Evolutionary conservation across 2,888 invertebrate species (phyloP), one percentile per base, ranked within the genome.

Genomic region (Clivina fossor): DNA sequence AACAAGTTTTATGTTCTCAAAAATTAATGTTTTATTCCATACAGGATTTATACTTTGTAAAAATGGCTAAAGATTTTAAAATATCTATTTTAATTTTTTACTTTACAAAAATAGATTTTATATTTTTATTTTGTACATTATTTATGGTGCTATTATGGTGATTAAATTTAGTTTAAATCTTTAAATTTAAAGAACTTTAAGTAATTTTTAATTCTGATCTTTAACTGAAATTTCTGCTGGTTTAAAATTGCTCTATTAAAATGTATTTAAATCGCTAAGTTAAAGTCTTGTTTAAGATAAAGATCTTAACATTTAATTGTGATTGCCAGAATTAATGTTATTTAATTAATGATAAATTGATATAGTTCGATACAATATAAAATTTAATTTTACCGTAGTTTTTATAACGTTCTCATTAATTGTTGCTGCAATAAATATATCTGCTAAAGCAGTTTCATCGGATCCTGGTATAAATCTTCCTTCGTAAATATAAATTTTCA

Each of bases 401-500:
- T 70, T 63, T 46, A 68, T 66, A 4, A 71, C 68, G 62, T 74
- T 69, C 33, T 74, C 71, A 26, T 66, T 67, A 60, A 78, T 67
- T 40, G 70, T 66, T 32, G 78, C 68, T 51, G 74, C 68, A 4
- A 76, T 68, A 53, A 74, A 72, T 19, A 83, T 75, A 68, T 83
- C 79, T 22, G 78, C 75, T 16, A 80, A 68, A 0, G 78, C 80
- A 4, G 73, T 73, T 15, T 69, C 70, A 54, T 84, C 82, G 58
- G 73, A 71, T 1, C 80, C 80, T 0, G 76, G 77, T 11, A 74
- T 76, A 30, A 88, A 73, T 68, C 83, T 84, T 1, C 84, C 88
- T 73, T 84, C 83, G 67, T 84, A 84, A 60, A 89, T 76, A 64
- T 85, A 85, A 0, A 80, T 78, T 15, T 82, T 77, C 57, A 82